phyloP scores from a whole-genome alignment of 1,140 invertebrate species.

The Belonocnema kinseyi region DNA sequence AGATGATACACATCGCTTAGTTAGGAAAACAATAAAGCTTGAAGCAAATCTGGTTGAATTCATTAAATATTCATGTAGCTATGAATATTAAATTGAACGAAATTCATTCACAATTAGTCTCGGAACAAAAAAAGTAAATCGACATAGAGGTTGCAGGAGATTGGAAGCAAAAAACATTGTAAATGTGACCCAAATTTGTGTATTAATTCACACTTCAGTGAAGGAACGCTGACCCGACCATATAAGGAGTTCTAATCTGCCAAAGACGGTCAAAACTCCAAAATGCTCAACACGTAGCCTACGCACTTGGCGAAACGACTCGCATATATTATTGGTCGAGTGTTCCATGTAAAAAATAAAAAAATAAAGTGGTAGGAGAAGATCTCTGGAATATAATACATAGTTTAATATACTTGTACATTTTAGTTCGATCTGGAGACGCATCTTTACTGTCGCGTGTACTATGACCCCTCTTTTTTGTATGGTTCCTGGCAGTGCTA shows the following conservation, averaged over 20 bases:
- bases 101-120: neutral
- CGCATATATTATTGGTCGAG: constrained; percentile 5
- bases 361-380: neutral
- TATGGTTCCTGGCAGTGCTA: neutral
- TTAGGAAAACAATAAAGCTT: too few species aligned
- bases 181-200: constrained; percentile 7
- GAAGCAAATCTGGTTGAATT: too few species aligned
- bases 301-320: constrained; percentile 25
- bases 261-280: constrained; percentile 20
- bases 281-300: neutral
- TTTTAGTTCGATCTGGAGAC: neutral
- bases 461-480: constrained; percentile 11
- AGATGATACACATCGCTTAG: too few species aligned
- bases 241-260: constrained; percentile 18
- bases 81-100: too few species aligned
- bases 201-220: neutral
- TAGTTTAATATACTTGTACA: neutral
- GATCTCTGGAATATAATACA: neutral
- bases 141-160: neutral
- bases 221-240: neutral
- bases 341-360: neutral
- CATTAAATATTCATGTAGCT: too few species aligned
- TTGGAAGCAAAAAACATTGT: neutral
- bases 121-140: neutral
- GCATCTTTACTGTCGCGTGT: neutral